Evolutionary conservation across 2,797 vertebrate species (phyloP), one percentile per base, ranked within the genome.

Genomic region (Dicrostonyx torquatus): DNA sequence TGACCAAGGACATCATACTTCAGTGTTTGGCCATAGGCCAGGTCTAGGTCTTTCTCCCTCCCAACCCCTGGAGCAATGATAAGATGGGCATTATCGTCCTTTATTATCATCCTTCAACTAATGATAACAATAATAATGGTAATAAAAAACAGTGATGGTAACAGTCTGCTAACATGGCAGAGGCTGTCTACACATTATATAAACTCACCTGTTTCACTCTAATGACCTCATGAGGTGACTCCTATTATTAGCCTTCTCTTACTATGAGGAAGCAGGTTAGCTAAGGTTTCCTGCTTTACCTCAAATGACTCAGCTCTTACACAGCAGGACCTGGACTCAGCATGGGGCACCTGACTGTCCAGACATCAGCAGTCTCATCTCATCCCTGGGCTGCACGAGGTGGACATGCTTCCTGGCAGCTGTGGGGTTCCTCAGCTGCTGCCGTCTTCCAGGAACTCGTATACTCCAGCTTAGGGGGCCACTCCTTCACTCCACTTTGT

Each of bases 271-370:
- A 80, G 83, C 70, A 77, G 87, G 78, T 26, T 3, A 24, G 43
- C 43, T 45, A 48, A 48, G 48, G 10, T 45, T 75, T 8, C 4
- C 11, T 76, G 64, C 22, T 26, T 78, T 55, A 43, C 9, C 68
- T 40, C 22, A 68, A 72, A 40, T 62, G 43, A 72, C 6, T 1
- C 6, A 40, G 73, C 53, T 17, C 29, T 9, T 20, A 53, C 34
- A 15, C 45, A 5, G 34, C n/a, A 76, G 66, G 40, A 29, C 18
- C 40, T 62, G n/a, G n/a, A 22, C 72, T 45, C 43, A 79, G 20
- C 0, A 0, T 6, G 1, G 29, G 12, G 12, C 7, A 3, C 34
- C 11, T 40, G n/a, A 37, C 70, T 20, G 43, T 45, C 24, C 62
- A 29, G 50, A 20, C 3, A 0, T 17, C 17, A 10, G 2, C 12